Evolutionary conservation across 2,888 invertebrate genomes (phyloP), one percentile per base, ranked within the genome.

Genomic region (Litoditis marina): DNA sequence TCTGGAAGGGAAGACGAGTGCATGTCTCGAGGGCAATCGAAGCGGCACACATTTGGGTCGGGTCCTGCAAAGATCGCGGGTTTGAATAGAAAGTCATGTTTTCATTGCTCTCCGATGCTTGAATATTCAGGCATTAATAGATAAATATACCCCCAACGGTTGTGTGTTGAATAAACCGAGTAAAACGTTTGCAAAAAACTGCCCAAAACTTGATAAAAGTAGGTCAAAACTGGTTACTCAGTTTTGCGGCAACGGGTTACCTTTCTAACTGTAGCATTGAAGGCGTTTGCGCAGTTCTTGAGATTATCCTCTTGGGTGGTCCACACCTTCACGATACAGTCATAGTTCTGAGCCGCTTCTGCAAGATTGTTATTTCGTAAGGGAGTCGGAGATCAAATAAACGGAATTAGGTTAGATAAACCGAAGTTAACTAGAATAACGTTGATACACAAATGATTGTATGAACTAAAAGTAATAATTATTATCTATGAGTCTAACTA

Each of bases 301-400:
- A 60, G 44, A 25, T 54, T 32, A 5, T 42, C 16, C 3, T 25
- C n/a, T 16, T 39, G 27, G 4, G 22, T 19, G n/a, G 19, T 25
- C 61, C 61, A 61, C 6, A 61, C 47, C 8, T 36, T 47, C 19
- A 54, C n/a, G 5, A 61, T 55, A 31, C 61, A 61, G 19, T 22
- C 47, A 22, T 55, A 54, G 34, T 46, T 61, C 27, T 46, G 27
- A 8, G 55, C 22, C 27, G 46, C 19, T 47, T 61, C 61, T 61
- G 32, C 16, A 54, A 28, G 16, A 51, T 13, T 13, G 8, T 8
- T 47, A 13, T n/a, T 47, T 36, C 8, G 36, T 36, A 11, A 11
- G 36, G 13, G 36, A 11, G 36, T 7, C 8, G 36, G 13, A 7
- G 8, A 36, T 36, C 36, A 36, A n/a, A n/a, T n/a, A n/a, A n/a